Base-by-base conservation (phyloP, 2,888 invertebrate genomes). In the Tetramorium bicarinatum region DNA sequence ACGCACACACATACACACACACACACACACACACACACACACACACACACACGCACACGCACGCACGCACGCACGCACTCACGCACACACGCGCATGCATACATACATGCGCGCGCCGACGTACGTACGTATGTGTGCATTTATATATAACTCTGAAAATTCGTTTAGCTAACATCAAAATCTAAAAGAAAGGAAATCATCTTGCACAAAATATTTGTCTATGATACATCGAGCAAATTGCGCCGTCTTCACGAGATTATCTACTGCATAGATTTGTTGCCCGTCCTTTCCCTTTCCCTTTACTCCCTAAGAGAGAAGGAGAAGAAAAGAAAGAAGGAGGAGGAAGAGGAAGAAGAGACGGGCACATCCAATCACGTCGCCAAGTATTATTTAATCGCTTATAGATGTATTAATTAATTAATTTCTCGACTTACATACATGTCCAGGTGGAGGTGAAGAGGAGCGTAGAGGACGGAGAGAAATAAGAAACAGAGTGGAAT, bases 91-190 rank as follows among this genome's bases (percentile, higher is more conserved):
- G 3, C 56, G 1, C 11, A 13, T 25, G 1, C 52, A 13, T 25
- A 13, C 25, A 7, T 25, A 4, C 56, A 6, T 8, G 8, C 38
- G 3, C 38, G 1, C 38, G 0, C 29, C 29, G 29, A 34, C 62
- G n/a, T n/a, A 8, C 34, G 1, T 3, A 34, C 34, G 15, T 61
- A 2, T 61, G 29, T 7, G 8, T 29, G 2, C 18, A 52, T 21
- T 44, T 41, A n/a, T 15, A 29, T 41, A 15, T 34, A 34, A 44
- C 8, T 71, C 54, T 67, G 21, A 59, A 79, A 80, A 61, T 71
- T 80, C 3, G 4, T 80, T 59, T 38, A 59, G 25, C 59, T 79
- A 69, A 71, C 79, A 80, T 71, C 47, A 59, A 80, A 80, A 59
- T 47, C 34, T 69, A 79, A 71, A 69, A 69, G 13, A 79, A 69